A percentile compares a stretch with the other conserved stretches of the same genome.
Evolutionary conservation across 2,888 invertebrate species (phyloP).

Genomic region (Fragum sueziense): DNA sequence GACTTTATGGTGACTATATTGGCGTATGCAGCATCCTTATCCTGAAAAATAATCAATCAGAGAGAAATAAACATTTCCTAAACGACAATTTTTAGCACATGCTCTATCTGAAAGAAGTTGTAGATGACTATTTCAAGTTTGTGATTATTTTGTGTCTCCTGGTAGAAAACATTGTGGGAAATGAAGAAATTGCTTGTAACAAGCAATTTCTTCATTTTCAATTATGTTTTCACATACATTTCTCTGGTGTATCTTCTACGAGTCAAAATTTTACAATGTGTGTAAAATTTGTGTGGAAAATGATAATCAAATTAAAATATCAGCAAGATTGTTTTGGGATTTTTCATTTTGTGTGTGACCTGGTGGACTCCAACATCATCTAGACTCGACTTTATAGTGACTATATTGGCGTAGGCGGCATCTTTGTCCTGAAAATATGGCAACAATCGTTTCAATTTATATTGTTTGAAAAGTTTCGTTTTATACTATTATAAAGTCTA

Average conservation of each 20-base stretch:
- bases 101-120: neutral
- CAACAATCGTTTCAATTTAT: too few species aligned
- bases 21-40: slow-evolving; percentile 43
- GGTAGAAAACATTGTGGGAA: neutral
- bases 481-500: too few species aligned
- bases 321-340: too few species aligned
- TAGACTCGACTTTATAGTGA: slow-evolving; percentile 51
- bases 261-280: neutral
- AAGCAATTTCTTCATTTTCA: too few species aligned
- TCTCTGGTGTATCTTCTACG: neutral
- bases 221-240: too few species aligned
- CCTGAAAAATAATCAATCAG: slow-evolving; percentile 26
- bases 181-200: too few species aligned
- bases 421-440: slow-evolving; percentile 31
- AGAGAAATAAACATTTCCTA: neutral
- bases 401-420: slow-evolving; percentile 51
- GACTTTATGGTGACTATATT: slow-evolving; percentile 57
- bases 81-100: neutral
- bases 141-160: neutral
- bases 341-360: slow-evolving; percentile 55
- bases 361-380: slow-evolving; percentile 48
- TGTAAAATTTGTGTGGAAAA: too few species aligned
- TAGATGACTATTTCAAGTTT: neutral
- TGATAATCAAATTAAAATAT: too few species aligned
- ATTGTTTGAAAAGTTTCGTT: too few species aligned